These are phyloP conservation scores for Zeugodacus cucurbitae DNA, from an alignment of 1,140 invertebrate species.

Conservation along the genomic window DNA sequence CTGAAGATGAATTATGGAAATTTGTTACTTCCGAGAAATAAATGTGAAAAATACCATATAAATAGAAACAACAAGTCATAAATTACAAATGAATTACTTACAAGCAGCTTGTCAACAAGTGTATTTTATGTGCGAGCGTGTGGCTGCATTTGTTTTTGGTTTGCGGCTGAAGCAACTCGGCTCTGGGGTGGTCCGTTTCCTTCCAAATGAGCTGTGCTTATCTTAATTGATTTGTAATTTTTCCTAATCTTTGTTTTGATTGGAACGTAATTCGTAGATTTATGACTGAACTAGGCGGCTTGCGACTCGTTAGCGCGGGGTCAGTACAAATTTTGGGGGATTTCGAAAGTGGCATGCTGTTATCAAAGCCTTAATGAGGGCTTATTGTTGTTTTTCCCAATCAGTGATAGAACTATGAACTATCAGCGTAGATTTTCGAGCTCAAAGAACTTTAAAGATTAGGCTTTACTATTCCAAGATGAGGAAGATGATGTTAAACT, in stretches of 20 bases:
- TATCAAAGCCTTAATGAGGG: too few species aligned
- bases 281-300: neutral
- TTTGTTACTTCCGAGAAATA: conserved; percentile 40
- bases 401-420: too few species aligned
- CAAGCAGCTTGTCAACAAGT: conserved; percentile 1
- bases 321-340: neutral
- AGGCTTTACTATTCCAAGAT: too few species aligned
- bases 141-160: neutral
- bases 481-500: too few species aligned
- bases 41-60: neutral
- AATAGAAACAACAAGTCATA: neutral
- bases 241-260: neutral
- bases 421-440: too few species aligned
- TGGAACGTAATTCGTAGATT: neutral
- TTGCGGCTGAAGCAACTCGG: neutral
- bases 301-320: neutral
- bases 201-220: neutral
- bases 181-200: neutral
- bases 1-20: conserved; percentile 26
- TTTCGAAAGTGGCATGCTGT: neutral
- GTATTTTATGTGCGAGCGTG: neutral
- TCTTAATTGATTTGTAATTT: neutral
- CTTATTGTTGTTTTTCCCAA: too few species aligned
- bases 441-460: too few species aligned
- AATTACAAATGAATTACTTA: conserved; percentile 22